Base-by-base conservation (phyloP, 2,888 invertebrate genomes). In the Melanargia galathea region DNA sequence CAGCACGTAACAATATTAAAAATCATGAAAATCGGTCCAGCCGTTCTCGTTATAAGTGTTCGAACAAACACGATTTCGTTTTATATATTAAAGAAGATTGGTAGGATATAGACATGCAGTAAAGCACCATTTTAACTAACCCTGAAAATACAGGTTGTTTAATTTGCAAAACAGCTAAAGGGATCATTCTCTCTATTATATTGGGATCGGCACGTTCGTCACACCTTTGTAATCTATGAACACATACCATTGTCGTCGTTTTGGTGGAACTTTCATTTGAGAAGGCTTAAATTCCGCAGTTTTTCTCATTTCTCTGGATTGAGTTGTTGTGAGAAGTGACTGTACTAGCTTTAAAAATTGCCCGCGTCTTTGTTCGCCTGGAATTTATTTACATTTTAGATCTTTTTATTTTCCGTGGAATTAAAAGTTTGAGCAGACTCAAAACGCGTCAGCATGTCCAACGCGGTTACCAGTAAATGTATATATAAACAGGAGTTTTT, bases 121-220 rank as follows among this genome's bases (percentile, higher is more conserved):
- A 6, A 51, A 13, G 64, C 68, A 62, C 24, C 58, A 66, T 67
- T 71, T 74, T 73, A 69, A 49, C 33, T 26, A 18, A 48, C 56
- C 48, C 60, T 60, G 30, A 64, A 68, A 68, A 66, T 64, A 74
- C 74, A 75, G 76, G 72, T 74, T 76, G 78, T 80, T 81, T 78
- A 77, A 82, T 80, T 79, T 80, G 75, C 74, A 79, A 79, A 77
- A 73, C 75, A 67, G 66, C 66, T 73, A 73, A 70, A 64, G 70
- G 77, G 78, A 77, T 80, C 74, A 78, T 72, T 68, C 70, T 71
- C 74, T 74, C 75, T 74, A 77, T 82, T 78, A 79, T 77, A 75
- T 75, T 74, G 70, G 71, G 71, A 81, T 81, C 78, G 81, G 82
- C 86, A 86, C 84, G 86, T 82, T 78, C 71, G 73, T 68, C 66